These are phyloP conservation scores for Hippocampus mohnikei DNA, from an alignment of 2,113 vertebrate species.

Conservation along the genomic window DNA sequence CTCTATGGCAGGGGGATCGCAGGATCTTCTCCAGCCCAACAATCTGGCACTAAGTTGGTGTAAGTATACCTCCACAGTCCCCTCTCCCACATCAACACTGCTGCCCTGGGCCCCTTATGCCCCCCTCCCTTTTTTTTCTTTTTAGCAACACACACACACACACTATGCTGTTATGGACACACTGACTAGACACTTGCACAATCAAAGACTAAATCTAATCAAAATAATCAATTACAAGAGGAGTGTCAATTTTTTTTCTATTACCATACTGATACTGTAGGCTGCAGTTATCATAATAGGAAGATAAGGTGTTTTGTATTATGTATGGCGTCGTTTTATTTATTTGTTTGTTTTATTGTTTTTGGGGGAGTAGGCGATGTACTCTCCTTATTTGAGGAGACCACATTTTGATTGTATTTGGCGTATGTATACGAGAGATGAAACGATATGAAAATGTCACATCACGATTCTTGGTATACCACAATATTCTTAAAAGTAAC, in stretches of 20 bases:
- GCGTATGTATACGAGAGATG: too few relatives aligned
- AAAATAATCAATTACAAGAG: not conserved
- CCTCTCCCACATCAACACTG: conserved; percentile 48
- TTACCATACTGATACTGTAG: not conserved
- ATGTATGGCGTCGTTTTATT: too few relatives aligned
- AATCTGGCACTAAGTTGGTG: conserved; percentile 82
- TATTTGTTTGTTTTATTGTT: too few relatives aligned
- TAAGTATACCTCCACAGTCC: conserved; percentile 72
- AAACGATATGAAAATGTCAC: too few relatives aligned
- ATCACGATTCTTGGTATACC: too few relatives aligned
- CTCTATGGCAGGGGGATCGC: conserved; percentile 78
- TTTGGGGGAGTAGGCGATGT: too few relatives aligned
- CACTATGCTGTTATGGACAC: conserved; percentile 5
- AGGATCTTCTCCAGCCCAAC: conserved; percentile 81
- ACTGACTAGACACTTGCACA: not conserved
- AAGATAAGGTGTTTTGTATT: too few relatives aligned
- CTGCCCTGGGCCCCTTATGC: conserved; percentile 53
- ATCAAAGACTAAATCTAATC: not conserved
- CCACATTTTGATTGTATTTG: too few relatives aligned
- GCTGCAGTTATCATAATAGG: too few relatives aligned
- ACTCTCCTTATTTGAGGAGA: too few relatives aligned
- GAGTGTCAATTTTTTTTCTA: not conserved
- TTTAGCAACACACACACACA: not conserved
- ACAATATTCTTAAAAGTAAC: too few relatives aligned
- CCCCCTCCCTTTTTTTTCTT: conserved; percentile 28